These are phyloP conservation scores for Fulmarus glacialis DNA, from an alignment of 2,113 vertebrate species.

Conservation along the genomic window DNA sequence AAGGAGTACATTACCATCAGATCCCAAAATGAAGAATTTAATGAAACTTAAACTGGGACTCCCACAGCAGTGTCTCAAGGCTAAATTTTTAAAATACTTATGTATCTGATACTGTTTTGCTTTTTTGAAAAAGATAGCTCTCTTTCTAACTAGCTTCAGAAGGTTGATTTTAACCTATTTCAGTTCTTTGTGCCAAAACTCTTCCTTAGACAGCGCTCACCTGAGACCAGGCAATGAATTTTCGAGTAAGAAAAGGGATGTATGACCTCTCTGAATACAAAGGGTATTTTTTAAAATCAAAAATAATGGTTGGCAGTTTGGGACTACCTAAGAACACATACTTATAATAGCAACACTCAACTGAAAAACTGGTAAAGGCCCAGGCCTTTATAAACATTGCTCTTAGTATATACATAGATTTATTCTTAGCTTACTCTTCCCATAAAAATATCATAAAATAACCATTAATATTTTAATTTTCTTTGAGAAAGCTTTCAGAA, in stretches of 20 bases:
- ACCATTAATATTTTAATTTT: not conserved
- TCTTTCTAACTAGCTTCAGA: not conserved
- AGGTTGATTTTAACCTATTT: not conserved
- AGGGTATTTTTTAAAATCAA: not conserved
- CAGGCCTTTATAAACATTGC: not conserved
- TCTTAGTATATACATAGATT: rapidly evolving
- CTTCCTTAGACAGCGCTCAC: not conserved
- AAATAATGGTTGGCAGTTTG: not conserved
- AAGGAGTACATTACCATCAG: not conserved
- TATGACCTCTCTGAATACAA: not conserved
- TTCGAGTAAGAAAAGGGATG: not conserved
- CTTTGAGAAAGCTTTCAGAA: not conserved
- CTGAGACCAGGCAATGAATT: not conserved
- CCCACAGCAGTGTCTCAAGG: not conserved
- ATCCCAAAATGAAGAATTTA: not conserved
- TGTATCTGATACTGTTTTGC: not conserved
- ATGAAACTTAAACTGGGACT: not conserved
- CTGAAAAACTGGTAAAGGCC: not conserved
- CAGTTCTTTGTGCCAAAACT: not conserved
- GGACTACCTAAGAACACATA: not conserved
- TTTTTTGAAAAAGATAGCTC: not conserved
- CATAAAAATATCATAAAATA: not conserved
- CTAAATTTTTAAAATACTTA: not conserved
- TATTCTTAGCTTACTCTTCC: not conserved
- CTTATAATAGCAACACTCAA: not conserved